These are phyloP conservation scores for Diabrotica virgifera DNA, from an alignment of 1,140 invertebrate genomes.

Conservation along the genomic window DNA sequence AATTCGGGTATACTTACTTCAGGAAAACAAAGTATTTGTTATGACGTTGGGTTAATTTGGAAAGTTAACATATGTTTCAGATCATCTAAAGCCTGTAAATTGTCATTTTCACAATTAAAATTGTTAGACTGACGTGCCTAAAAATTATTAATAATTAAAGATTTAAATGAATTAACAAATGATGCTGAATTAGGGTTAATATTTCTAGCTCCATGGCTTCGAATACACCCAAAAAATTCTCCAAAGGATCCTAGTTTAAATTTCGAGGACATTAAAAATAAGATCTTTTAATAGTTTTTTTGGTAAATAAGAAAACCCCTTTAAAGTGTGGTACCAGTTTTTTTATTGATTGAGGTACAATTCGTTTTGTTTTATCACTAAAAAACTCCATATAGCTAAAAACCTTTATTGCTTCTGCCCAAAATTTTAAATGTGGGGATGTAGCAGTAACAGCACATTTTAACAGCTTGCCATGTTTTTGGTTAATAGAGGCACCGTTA, in stretches of 20 bases:
- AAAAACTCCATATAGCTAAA: no score
- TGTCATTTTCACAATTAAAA: conserved; percentile 20
- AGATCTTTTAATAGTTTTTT: background rate
- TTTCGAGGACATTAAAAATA: background rate
- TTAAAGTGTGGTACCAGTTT: conserved; percentile 14
- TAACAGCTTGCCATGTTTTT: no score
- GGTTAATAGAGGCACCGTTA: background rate
- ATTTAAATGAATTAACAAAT: conserved; percentile 20
- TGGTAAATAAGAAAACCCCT: conserved; percentile 8
- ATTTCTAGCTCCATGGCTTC: conserved; percentile 17
- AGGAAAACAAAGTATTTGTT: background rate
- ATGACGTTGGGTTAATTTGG: background rate
- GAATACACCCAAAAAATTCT: conserved; percentile 41
- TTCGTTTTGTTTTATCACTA: background rate
- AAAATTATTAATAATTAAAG: conserved; percentile 23
- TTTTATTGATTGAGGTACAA: conserved; percentile 7
- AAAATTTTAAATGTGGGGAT: no score
- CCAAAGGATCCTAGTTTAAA: conserved; percentile 39
- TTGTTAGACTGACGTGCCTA: conserved; percentile 13
- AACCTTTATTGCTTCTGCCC: no score
- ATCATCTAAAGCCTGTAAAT: conserved; percentile 13
- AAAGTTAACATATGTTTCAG: conserved; percentile 14
- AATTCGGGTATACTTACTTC: background rate
- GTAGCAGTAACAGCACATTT: no score
- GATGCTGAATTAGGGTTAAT: conserved; percentile 7